These are phyloP conservation scores for Thymelicus lineola DNA, from an alignment of 2,888 invertebrate genomes.

Conservation along the genomic window DNA sequence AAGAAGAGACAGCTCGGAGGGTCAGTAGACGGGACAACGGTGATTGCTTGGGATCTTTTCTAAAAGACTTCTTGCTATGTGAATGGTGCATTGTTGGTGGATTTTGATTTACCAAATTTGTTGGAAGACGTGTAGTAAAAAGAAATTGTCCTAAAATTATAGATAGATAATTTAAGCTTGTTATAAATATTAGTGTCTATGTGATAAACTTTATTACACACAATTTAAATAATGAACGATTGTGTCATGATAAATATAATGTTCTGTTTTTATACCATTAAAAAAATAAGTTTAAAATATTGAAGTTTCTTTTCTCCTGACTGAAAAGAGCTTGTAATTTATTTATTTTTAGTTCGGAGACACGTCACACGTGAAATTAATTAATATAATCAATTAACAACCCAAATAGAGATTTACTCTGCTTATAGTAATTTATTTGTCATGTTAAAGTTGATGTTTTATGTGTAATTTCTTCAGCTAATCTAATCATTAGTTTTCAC, in stretches of 20 bases:
- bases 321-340: too few relatives aligned
- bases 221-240: not conserved
- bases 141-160: not conserved
- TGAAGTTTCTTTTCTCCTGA: too few relatives aligned
- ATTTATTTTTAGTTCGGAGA: too few relatives aligned
- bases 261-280: conserved; percentile 17
- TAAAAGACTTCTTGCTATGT: not conserved
- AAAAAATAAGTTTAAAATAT: not conserved
- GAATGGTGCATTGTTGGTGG: not conserved
- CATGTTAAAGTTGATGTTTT: too few relatives aligned
- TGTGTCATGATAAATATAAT: not conserved
- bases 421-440: too few relatives aligned
- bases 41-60: not conserved
- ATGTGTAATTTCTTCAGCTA: too few relatives aligned
- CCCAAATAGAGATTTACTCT: too few relatives aligned
- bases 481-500: too few relatives aligned
- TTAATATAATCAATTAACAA: too few relatives aligned
- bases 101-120: not conserved
- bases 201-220: not conserved
- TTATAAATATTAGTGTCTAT: not conserved
- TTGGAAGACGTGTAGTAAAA: not conserved
- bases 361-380: too few relatives aligned
- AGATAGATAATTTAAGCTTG: not conserved
- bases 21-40: not conserved
- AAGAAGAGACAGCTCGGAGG: conserved; percentile 57